phyloP scores from a whole-genome alignment of 1,140 invertebrate genomes.

The Lepidurus arcticus region DNA sequence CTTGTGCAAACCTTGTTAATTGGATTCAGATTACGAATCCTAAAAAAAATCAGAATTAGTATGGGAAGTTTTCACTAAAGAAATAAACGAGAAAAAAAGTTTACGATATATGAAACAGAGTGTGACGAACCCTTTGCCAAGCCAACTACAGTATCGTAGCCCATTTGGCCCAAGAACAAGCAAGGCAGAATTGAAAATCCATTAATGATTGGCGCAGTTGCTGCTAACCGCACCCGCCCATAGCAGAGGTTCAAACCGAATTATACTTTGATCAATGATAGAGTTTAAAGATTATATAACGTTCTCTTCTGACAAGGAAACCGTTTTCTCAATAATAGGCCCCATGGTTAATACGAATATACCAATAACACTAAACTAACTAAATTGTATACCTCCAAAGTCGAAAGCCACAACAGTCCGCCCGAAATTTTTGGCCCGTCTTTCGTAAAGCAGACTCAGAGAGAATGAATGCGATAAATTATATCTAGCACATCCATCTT shows the following conservation, averaged over 20 bases:
- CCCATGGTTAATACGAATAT: background rate
- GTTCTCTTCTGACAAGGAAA: background rate
- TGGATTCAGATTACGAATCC: too few species aligned
- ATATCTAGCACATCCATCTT: too few species aligned
- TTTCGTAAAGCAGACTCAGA: too few species aligned
- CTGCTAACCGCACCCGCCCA: background rate
- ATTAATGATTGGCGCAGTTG: background rate
- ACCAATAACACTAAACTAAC: background rate
- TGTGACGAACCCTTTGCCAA: background rate
- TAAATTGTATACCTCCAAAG: background rate
- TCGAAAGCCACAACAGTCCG: too few species aligned
- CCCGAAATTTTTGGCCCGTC: too few species aligned
- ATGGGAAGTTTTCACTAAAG: background rate
- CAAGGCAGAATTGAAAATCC: background rate
- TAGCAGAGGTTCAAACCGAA: background rate
- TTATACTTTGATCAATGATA: background rate
- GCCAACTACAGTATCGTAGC: background rate
- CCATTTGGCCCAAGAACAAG: slow-evolving; percentile 1
- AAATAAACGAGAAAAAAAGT: background rate
- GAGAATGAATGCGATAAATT: too few species aligned
- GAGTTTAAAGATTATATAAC: background rate
- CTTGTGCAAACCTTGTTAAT: too few species aligned
- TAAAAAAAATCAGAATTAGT: too few species aligned
- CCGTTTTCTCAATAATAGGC: background rate
- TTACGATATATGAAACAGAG: background rate